These are phyloP conservation scores for Agrochola lota DNA, from an alignment of 2,888 invertebrate species.

Conservation along the genomic window DNA sequence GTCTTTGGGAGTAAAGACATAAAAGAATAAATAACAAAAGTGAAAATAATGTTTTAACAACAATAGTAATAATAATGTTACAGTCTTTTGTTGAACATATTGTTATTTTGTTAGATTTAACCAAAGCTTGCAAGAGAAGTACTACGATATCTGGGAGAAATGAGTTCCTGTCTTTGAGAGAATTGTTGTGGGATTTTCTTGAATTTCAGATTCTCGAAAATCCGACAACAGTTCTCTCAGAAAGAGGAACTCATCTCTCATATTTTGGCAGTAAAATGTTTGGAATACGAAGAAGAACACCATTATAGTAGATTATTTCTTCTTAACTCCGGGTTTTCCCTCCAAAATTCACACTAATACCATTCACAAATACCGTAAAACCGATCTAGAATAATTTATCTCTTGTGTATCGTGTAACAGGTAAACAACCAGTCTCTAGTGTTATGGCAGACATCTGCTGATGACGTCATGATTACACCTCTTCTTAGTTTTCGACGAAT, in stretches of 20 bases:
- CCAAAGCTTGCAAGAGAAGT: not conserved
- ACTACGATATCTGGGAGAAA: not conserved
- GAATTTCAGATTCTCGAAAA: not conserved
- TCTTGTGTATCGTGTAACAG: not conserved
- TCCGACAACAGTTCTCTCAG: not conserved
- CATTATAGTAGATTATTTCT: not conserved
- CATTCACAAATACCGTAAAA: constrained; percentile 2
- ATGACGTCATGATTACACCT: constrained; percentile 11
- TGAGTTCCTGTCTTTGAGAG: not conserved
- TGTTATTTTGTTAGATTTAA: not conserved
- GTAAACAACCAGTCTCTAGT: constrained; percentile 11
- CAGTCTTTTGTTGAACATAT: not conserved
- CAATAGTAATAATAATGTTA: too few species aligned
- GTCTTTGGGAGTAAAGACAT: too few species aligned
- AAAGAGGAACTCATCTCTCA: not conserved
- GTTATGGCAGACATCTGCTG: constrained; percentile 25
- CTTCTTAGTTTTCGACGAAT: not conserved
- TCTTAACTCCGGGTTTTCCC: not conserved
- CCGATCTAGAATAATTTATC: not conserved
- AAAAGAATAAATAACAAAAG: too few species aligned
- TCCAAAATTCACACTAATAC: not conserved
- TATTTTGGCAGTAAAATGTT: not conserved
- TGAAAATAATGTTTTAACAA: too few species aligned
- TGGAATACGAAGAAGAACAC: not conserved
- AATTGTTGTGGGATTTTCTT: not conserved